phyloP scores from a whole-genome alignment of 2,797 vertebrate genomes.

The Manis javanica region DNA sequence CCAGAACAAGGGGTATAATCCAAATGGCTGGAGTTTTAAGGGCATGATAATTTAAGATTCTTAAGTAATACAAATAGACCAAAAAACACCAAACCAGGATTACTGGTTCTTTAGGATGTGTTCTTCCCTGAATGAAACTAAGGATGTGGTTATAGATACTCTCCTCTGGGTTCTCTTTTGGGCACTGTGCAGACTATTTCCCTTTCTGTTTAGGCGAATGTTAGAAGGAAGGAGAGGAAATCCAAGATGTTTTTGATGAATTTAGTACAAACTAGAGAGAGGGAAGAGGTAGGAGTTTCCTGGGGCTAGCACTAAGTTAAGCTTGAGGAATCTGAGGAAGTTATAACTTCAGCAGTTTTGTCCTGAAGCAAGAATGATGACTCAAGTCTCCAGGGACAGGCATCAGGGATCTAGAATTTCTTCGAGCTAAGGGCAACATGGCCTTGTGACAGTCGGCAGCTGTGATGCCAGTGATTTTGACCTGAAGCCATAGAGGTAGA shows the following conservation, averaged over 20 bases:
- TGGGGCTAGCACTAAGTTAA: conserved; percentile 25
- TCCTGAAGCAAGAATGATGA: conserved; percentile 17
- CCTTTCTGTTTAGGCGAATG: conserved; percentile 37
- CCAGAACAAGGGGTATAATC: neutral
- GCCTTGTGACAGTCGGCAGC: neutral
- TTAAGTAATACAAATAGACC: neutral
- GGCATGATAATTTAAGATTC: neutral
- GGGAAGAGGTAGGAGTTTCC: neutral
- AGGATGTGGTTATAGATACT: neutral
- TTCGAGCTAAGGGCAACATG: neutral
- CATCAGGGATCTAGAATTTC: neutral
- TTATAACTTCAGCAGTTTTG: conserved; percentile 30
- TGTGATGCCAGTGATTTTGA: neutral
- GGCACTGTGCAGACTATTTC: neutral
- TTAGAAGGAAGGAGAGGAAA: conserved; percentile 12
- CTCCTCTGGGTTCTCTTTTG: neutral
- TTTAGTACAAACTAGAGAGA: neutral
- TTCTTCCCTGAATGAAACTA: neutral
- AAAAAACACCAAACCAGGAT: neutral
- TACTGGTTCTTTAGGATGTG: neutral
- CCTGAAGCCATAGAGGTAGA: neutral
- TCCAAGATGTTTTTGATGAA: neutral
- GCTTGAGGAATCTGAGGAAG: neutral
- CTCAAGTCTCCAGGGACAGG: neutral
- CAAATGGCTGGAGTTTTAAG: neutral